Base-by-base conservation (phyloP, 37 sponge, comb jelly and placozoan species). In the Aphrocallistes beatrix region DNA sequence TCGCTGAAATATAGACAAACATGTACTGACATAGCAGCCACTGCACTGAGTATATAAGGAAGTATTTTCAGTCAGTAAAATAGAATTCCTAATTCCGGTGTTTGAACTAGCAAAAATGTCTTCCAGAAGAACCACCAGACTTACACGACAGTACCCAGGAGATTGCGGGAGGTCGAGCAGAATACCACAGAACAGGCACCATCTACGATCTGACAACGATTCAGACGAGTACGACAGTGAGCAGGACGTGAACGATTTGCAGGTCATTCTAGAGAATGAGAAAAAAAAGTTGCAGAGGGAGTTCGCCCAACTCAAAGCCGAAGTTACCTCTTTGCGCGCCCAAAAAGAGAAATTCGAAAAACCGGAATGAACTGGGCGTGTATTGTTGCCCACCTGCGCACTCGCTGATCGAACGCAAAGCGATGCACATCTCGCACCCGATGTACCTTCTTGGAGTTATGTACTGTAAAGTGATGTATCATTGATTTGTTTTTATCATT, bases 161-260 rank as follows among this genome's bases (percentile, higher is more conserved):
- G 75, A 60, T 13, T 60, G 75, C 75, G 75, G 75, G 28, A 19
- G 75, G 8, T 60, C 8, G 3, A 60, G 21, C 34, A 3, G 75
- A 60, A 60, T 60, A 25, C 28, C 75, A 13, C 75, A 60, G 34
- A 19, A 30, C 34, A 60, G 75, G 21, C 75, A 60, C 6, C 75
- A 60, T 13, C 75, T 60, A 19, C 25, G 75, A 60, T 60, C 75
- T 60, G 75, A 60, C 34, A 30, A 25, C 17, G 75, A 60, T 13
- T 60, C 75, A 60, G 75, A 60, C 21, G 75, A 60, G 34, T 60
- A 60, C 75, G 75, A 60, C 34, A 60, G 75, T 30, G 75, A 60
- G 21, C 28, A 60, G n/a, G 75, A 60, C 75, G n/a, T 60, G 75
- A 60, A 60, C 28, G 75, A 60, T 30, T 60, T 60, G n/a, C 75